phyloP scores from a whole-genome alignment of 1,140 invertebrate species.

The Anoplophora glabripennis region DNA sequence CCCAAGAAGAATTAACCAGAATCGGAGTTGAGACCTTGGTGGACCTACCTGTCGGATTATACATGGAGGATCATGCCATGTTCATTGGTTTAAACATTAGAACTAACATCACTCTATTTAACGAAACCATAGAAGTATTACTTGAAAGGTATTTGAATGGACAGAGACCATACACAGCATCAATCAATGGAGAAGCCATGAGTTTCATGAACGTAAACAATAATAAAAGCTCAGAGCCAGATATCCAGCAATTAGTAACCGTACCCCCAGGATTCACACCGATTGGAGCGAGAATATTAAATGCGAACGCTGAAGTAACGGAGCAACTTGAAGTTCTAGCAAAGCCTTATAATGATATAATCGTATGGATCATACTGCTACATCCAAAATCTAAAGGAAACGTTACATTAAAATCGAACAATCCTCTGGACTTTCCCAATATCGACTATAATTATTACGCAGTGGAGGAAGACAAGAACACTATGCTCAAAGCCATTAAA shows the following conservation, averaged over 20 bases:
- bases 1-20: slow-evolving; percentile 59
- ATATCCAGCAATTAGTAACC: too few relatives aligned
- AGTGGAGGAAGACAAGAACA: slow-evolving; percentile 58
- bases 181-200: neutral
- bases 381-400: slow-evolving; percentile 71
- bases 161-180: slow-evolving; percentile 8
- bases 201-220: slow-evolving; percentile 1
- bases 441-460: slow-evolving; percentile 75
- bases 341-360: slow-evolving; percentile 42
- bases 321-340: too few relatives aligned
- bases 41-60: slow-evolving; percentile 49
- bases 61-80: slow-evolving; percentile 54
- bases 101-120: slow-evolving; percentile 10
- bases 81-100: slow-evolving; percentile 9
- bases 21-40: slow-evolving; percentile 38
- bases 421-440: slow-evolving; percentile 70
- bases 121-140: neutral
- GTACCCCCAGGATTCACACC: too few relatives aligned
- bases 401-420: slow-evolving; percentile 61
- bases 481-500: slow-evolving; percentile 60
- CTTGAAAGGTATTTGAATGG: slow-evolving; percentile 18
- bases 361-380: slow-evolving; percentile 60
- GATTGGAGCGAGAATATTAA: too few relatives aligned
- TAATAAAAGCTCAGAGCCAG: too few relatives aligned
- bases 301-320: too few relatives aligned